Conservation (phyloP, 2,113 vertebrate species). For the Vimba vimba region DNA sequence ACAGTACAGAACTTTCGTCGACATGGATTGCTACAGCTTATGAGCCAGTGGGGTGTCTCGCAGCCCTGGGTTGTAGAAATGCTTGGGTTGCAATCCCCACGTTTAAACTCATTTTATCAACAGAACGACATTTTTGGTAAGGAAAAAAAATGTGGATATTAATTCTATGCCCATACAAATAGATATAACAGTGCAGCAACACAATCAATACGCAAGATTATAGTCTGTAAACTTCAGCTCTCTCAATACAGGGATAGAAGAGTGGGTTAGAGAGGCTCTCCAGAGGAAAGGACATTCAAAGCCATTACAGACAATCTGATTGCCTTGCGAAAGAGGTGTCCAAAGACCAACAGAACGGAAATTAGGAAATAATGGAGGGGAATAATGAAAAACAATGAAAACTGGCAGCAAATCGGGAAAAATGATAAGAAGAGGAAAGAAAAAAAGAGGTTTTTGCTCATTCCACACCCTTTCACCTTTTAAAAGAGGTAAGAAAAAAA, state of each 20-base stretch:
- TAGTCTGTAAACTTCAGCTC: conserved; percentile 37
- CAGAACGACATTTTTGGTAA: background rate
- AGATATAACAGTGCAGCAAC: background rate
- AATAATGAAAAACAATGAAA: conserved; percentile 78
- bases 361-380: conserved; percentile 76
- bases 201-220: conserved; percentile 4
- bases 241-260: conserved; percentile 4
- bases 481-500: conserved; percentile 46
- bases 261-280: conserved; percentile 14
- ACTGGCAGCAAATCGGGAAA: conserved; percentile 69
- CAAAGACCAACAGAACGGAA: conserved; percentile 70
- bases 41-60: background rate
- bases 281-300: conserved; percentile 59
- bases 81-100: background rate
- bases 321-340: conserved; percentile 72
- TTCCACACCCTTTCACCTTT: conserved; percentile 52
- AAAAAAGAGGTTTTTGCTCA: conserved; percentile 55
- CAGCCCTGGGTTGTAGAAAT: background rate
- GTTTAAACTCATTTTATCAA: background rate
- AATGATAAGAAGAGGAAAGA: conserved; percentile 46
- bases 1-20: background rate
- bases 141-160: background rate
- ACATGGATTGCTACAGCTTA: background rate
- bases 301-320: conserved; percentile 73
- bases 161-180: conserved; percentile 3